Base-by-base conservation (phyloP, 2,113 vertebrate genomes). In the Hyla sarda region DNA sequence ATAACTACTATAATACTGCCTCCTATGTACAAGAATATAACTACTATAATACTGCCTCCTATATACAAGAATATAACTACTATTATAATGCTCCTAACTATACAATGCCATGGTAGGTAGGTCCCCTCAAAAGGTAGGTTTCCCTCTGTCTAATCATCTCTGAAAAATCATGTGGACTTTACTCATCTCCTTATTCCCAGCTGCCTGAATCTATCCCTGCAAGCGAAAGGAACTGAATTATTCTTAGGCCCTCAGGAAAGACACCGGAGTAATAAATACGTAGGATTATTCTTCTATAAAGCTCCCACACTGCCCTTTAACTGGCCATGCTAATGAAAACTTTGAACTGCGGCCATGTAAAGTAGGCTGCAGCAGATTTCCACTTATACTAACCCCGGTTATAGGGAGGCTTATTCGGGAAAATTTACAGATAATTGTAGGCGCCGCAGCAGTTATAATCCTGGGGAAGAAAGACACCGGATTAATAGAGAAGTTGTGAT, bases 271-370 rank as follows among this genome's bases (percentile, higher is more conserved):
- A 58, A 80, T 80, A 60, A 58, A 80, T 56, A 60, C 30, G 8
- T 47, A 62, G 37, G 56, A 81, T 81, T 17, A 81, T 62, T 81
- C 78, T 81, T 47, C 37, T 62, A 45, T 81, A 81, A 65, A n/a
- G 78, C 78, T 81, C 78, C 78, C 78, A 65, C 37, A 37, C 65
- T 21, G 78, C 78, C 78, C 78, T 81, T 81, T 81, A 65, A 45
- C 56, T 62, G 34, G 56, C 56, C 56, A 47, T 47, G 58, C 41
- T 81, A 62, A 81, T 81, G 78, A 81, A 81, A 65, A 81, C 78
- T 81, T 65, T 41, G 47, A 7, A 47, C 78, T 41, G 37, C 56
- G 28, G 78, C 34, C 56, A 81, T 81, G 78, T 81, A 81, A 62
- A 62, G 62, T 80, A 62, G 47, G 45, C 56, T 80, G 77, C 77